phyloP scores from a whole-genome alignment of 1,140 invertebrate genomes.

The Coptotermes formosanus region DNA sequence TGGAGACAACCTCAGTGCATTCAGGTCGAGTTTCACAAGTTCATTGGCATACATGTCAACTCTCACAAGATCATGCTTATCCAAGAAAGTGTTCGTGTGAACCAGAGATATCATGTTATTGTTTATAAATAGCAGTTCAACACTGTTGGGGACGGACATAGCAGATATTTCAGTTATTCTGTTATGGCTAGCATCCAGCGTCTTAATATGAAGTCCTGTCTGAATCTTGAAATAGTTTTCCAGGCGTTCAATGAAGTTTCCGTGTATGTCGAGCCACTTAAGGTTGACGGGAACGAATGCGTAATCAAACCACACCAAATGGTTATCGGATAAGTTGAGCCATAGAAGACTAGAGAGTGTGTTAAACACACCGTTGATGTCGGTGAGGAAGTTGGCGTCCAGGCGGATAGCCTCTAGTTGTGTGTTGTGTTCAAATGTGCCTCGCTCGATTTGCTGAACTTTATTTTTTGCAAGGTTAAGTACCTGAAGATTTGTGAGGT shows the following conservation, averaged over 20 bases:
- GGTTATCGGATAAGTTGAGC: slow-evolving; percentile 88
- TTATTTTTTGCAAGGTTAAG: slow-evolving; percentile 86
- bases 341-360: slow-evolving; percentile 76
- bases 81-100: slow-evolving; percentile 78
- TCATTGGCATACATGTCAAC: slow-evolving; percentile 89
- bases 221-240: slow-evolving; percentile 84
- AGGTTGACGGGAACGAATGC: slow-evolving; percentile 82
- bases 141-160: slow-evolving; percentile 82
- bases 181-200: slow-evolving; percentile 84
- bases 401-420: slow-evolving; percentile 80
- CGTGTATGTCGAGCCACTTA: slow-evolving; percentile 87
- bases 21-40: slow-evolving; percentile 75
- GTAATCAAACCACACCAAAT: slow-evolving; percentile 88
- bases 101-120: slow-evolving; percentile 82
- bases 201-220: slow-evolving; percentile 70
- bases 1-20: slow-evolving; percentile 71
- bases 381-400: slow-evolving; percentile 81
- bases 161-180: slow-evolving; percentile 75
- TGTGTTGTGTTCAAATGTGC: slow-evolving; percentile 75
- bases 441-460: slow-evolving; percentile 76
- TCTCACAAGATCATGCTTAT: slow-evolving; percentile 77
- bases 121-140: slow-evolving; percentile 85
- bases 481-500: slow-evolving; percentile 77
- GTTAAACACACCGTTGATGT: slow-evolving; percentile 83
- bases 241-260: slow-evolving; percentile 81